Conservation (phyloP, 2,888 invertebrate genomes). For the Thyatira batis region DNA sequence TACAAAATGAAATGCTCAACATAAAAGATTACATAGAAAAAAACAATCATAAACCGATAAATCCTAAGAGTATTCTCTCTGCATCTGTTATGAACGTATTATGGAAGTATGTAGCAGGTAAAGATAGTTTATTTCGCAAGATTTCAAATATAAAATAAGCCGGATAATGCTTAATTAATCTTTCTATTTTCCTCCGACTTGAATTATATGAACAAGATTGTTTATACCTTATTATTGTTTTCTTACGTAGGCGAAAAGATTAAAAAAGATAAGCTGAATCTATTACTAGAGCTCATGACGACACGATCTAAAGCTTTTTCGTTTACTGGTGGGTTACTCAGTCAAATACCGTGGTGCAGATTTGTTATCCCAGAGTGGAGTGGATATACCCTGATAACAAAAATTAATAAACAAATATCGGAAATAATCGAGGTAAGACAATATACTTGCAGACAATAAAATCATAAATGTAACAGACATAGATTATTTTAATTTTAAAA, state of each 20-base stretch:
- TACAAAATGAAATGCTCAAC: slow-evolving; percentile 80
- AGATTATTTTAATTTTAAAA: neutral
- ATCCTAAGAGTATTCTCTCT: slow-evolving; percentile 80
- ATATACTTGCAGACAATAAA: neutral
- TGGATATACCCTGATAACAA: slow-evolving; percentile 82
- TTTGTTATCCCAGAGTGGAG: slow-evolving; percentile 84
- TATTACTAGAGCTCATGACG: slow-evolving; percentile 52
- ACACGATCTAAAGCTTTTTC: slow-evolving; percentile 76
- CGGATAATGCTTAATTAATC: neutral
- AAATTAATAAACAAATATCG: slow-evolving; percentile 78
- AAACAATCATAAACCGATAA: slow-evolving; percentile 58
- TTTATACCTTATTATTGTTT: neutral
- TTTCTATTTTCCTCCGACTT: no score
- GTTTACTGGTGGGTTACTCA: slow-evolving; percentile 86
- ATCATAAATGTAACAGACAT: neutral
- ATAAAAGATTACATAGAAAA: slow-evolving; percentile 71
- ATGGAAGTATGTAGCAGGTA: slow-evolving; percentile 87
- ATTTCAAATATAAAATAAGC: no score
- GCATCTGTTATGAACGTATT: slow-evolving; percentile 85
- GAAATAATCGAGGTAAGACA: slow-evolving; percentile 71
- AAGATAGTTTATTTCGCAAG: no score
- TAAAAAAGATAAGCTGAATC: slow-evolving; percentile 77
- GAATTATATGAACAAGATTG: no score
- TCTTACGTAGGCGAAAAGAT: slow-evolving; percentile 74
- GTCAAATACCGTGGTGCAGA: slow-evolving; percentile 86